Base-by-base conservation (phyloP, 2,797 vertebrate species). In the Myotis findleyi region DNA sequence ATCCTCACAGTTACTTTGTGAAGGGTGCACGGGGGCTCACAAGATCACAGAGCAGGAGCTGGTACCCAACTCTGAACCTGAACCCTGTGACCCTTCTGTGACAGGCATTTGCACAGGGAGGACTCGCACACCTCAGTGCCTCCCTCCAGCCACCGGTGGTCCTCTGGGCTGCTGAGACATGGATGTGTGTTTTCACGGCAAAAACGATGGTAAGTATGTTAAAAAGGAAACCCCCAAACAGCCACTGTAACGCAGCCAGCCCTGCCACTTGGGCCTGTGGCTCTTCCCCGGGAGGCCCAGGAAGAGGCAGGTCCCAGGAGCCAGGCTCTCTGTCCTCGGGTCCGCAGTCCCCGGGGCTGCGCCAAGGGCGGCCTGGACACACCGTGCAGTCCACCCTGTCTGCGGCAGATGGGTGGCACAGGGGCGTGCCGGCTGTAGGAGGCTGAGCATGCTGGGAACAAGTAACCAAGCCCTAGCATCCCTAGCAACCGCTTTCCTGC, bases 381-480 rank as follows among this genome's bases (percentile, higher is more conserved):
- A 91, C 82, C 33, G 62, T 75, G 57, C 33, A 71, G 53, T 64
- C 83, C 53, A 18, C 13, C 1, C 38, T 23, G 41, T 47, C 23
- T 33, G 30, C 87, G 72, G 86, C 92, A 88, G 59, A 41, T n/a
- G 53, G 33, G 84, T 89, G 84, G 96, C 75, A 90, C 5, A 3
- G 16, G n/a, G 57, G 41, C 5, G 77, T 16, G 59, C 27, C 3
- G 16, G 27, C 79, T 1, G 0, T 11, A n/a, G 44, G 30, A 53
- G 71, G 72, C 89, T 59, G 59, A 13, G 38, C 68, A 10, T 2
- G 64, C 51, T 53, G 23, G 72, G 51, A 98, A 97, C 98, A 98
- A 98, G 96, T 97, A 97, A 94, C 87, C 96, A 68, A 97, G 97
- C 95, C 94, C 97, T 96, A 96, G 94, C 79, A 25, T 91, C 91